Evolutionary conservation across 2,113 vertebrate genomes (phyloP).

Genomic region (Girardinichthys multiradiatus): DNA sequence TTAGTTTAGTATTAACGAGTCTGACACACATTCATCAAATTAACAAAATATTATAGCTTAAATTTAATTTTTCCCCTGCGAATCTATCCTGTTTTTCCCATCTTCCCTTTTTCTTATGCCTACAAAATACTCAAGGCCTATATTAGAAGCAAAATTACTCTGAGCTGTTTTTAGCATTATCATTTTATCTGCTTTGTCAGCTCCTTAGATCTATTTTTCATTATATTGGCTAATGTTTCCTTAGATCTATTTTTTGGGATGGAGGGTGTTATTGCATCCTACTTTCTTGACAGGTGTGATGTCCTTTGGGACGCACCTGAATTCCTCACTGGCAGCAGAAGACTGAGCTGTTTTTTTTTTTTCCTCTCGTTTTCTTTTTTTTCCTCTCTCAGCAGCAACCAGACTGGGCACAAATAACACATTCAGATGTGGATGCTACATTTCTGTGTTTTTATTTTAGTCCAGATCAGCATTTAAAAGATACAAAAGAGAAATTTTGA

Average conservation of each 20-base stretch:
- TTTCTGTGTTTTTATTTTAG: constrained; percentile 14
- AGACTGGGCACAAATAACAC: constrained; percentile 64
- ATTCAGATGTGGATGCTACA: constrained; percentile 51
- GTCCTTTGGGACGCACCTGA: constrained; percentile 73
- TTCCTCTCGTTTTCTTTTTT: neutral
- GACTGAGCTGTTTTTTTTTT: constrained; percentile 19
- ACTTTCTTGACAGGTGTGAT: constrained; percentile 73
- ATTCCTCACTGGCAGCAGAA: constrained; percentile 67
- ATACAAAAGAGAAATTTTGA: neutral
- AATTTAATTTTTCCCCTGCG: constrained; percentile 14
- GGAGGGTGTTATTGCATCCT: constrained; percentile 63
- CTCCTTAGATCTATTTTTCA: constrained; percentile 72
- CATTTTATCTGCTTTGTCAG: constrained; percentile 65
- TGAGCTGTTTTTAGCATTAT: constrained; percentile 36
- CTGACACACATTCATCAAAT: constrained; percentile 48
- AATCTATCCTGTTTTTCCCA: constrained; percentile 23
- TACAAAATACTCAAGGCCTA: constrained; percentile 57
- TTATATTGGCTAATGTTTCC: constrained; percentile 72
- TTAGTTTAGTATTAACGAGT: constrained; percentile 55
- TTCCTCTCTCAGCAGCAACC: constrained; percentile 37
- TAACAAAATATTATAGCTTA: constrained; percentile 28
- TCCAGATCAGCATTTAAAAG: constrained; percentile 10
- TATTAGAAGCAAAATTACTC: constrained; percentile 55
- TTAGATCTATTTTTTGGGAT: constrained; percentile 69
- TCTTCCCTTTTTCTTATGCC: constrained; percentile 9